These are phyloP conservation scores for Cherax destructor DNA, from an alignment of 1,140 invertebrate species.

Conservation along the genomic window DNA sequence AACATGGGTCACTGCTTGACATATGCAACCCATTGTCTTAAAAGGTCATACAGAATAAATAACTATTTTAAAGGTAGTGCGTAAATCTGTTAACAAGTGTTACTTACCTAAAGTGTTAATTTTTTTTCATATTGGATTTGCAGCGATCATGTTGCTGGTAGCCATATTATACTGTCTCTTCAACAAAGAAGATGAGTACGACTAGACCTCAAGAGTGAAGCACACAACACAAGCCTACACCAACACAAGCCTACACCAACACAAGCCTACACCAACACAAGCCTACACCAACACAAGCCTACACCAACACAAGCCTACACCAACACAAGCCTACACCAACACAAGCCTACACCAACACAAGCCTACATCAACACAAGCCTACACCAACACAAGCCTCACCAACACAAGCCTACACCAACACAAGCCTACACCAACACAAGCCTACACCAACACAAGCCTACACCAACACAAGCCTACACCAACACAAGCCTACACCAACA, in stretches of 20 bases:
- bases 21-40: too few species aligned
- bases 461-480: neutral
- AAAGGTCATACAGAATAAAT: too few species aligned
- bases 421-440: neutral
- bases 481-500: neutral
- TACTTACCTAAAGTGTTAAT: neutral
- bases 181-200: conserved; percentile 11
- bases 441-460: neutral
- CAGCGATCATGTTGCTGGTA: conserved; percentile 62
- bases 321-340: neutral
- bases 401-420: neutral
- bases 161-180: conserved; percentile 57
- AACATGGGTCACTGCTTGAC: too few species aligned
- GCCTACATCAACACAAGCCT: neutral
- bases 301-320: neutral
- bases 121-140: neutral
- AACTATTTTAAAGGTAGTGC: too few species aligned
- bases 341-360: too few species aligned
- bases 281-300: neutral
- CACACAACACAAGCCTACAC: neutral
- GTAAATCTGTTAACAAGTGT: too few species aligned
- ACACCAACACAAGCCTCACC: too few species aligned
- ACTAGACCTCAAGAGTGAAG: neutral
- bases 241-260: neutral
- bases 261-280: neutral